These are phyloP conservation scores for Mythimna lalbum DNA, from an alignment of 2,888 invertebrate genomes.

Conservation along the genomic window DNA sequence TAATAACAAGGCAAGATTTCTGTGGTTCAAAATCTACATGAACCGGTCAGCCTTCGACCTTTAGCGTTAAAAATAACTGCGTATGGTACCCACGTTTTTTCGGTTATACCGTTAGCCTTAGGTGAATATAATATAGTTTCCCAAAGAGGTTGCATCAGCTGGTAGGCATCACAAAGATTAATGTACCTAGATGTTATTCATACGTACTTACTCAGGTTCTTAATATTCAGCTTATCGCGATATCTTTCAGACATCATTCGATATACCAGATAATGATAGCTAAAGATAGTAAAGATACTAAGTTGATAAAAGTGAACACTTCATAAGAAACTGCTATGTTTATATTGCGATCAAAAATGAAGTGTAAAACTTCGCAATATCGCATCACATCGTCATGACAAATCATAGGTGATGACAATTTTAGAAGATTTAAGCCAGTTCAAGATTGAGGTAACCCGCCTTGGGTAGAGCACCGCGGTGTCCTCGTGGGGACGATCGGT, in stretches of 20 bases:
- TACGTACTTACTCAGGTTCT: neutral
- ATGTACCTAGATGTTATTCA: neutral
- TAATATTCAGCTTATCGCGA: conserved; percentile 17
- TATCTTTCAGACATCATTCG: conserved; percentile 28
- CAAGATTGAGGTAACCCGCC: too few relatives aligned
- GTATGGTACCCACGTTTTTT: neutral
- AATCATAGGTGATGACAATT: too few relatives aligned
- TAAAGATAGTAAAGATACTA: too few relatives aligned
- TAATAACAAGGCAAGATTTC: too few relatives aligned
- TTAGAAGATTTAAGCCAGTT: too few relatives aligned
- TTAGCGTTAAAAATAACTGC: conserved; percentile 29
- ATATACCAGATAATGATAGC: conserved; percentile 32
- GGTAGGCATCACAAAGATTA: neutral
- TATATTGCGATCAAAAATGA: neutral
- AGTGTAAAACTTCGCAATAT: too few relatives aligned
- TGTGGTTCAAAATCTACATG: neutral
- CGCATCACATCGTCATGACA: too few relatives aligned
- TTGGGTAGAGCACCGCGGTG: too few relatives aligned
- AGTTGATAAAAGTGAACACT: conserved; percentile 34
- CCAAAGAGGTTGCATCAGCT: conserved; percentile 7
- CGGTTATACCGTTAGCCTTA: conserved; percentile 9
- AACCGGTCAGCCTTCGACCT: conserved; percentile 15
- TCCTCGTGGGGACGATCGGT: too few relatives aligned
- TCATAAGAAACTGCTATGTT: conserved; percentile 15
- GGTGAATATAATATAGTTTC: neutral